Base-by-base conservation (phyloP, 2,797 vertebrate species). In the Iguana delicatissima region DNA sequence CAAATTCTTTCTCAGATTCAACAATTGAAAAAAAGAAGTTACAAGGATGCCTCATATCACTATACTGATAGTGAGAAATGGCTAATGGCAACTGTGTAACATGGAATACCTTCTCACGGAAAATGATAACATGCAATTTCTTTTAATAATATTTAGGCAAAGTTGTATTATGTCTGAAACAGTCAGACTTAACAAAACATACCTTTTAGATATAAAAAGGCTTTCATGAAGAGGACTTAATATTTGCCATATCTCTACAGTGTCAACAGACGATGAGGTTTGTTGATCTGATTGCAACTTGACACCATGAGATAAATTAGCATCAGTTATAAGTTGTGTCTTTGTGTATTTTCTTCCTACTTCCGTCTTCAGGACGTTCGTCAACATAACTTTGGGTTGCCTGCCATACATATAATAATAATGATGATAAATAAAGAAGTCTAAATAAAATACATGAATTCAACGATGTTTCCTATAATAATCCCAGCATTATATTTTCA, bases 371-470 rank as follows among this genome's bases (percentile, higher is more conserved):
- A 98, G 96, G 92, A 98, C 91, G 96, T 98, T 98, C 95, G 90
- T 97, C 97, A 98, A 96, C 93, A 97, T 95, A 97, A 98, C 94
- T 98, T 96, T 97, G 96, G 97, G 97, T 97, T 97, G 97, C 97
- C 97, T 98, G 97, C 96, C 96, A 93, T 93, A 97, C 90, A 97
- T 93, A 97, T 81, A 98, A 97, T 94, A 96, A 97, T 91, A 77
- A 92, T 76, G 50, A 96, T 94, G 94, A 96, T 92, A 85, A 95
- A 93, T 95, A 95, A 87, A 89, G 86, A 96, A 92, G 93, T 93
- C 82, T 90, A 90, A 42, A 90, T 46, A 91, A 87, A 57, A 76
- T 87, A 92, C 50, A 91, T 3, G 5, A 95, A 92, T 92, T 91
- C 92, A 96, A 80, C 7, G 81, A 76, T 91, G 46, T 18, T 90